Conservation (phyloP, 2,888 invertebrate genomes). For the Melipona beecheii region DNA sequence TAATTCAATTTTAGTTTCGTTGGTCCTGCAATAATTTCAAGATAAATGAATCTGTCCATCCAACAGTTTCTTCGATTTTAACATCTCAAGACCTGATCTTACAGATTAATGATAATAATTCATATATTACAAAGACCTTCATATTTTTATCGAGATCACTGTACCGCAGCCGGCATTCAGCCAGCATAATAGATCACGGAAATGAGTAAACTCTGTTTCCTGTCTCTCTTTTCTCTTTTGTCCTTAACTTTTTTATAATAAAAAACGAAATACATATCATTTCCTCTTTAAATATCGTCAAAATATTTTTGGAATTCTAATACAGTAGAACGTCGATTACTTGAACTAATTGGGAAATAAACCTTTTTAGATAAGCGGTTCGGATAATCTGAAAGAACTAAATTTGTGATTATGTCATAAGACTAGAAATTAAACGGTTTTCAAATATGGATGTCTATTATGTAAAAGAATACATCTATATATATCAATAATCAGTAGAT, state of each 20-base stretch:
- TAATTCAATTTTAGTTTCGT: slow-evolving; percentile 14
- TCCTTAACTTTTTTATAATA: background rate
- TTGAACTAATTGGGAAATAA: too few species aligned
- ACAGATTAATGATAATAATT: background rate
- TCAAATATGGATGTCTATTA: too few species aligned
- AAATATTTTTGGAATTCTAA: background rate
- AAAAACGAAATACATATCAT: background rate
- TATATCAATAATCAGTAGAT: too few species aligned
- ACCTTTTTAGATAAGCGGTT: too few species aligned
- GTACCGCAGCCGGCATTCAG: background rate
- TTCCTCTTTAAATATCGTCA: background rate
- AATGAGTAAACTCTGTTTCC: slow-evolving; percentile 7
- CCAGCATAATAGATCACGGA: slow-evolving; percentile 28
- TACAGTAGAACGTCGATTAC: background rate
- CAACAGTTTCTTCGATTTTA: background rate
- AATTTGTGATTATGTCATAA: too few species aligned
- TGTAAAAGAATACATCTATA: too few species aligned
- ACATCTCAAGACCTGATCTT: background rate
- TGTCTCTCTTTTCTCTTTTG: background rate
- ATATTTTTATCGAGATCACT: background rate
- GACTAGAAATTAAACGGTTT: too few species aligned
- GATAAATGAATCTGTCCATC: background rate
- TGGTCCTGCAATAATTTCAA: slow-evolving; percentile 12
- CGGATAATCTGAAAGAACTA: too few species aligned
- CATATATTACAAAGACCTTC: background rate